A percentile compares a stretch with the other conserved stretches of the same genome.
Conservation (phyloP, 2,888 invertebrate genomes). For the Xanthostigma xanthostigma region DNA sequence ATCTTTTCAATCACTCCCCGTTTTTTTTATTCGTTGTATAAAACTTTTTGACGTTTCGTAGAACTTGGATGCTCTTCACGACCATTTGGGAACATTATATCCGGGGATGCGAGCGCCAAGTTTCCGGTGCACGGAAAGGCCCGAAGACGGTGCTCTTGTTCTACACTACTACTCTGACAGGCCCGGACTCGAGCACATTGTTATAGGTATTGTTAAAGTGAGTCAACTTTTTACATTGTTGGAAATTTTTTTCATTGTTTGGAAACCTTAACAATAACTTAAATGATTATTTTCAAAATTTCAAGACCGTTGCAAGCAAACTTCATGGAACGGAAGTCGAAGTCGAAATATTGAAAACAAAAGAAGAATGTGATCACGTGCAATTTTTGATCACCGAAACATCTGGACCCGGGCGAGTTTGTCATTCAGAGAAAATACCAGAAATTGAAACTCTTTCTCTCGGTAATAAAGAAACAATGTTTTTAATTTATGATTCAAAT, state of each 20-base stretch:
- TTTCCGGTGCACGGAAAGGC: constrained; percentile 83
- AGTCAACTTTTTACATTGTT: constrained; percentile 7
- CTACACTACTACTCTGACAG: constrained; percentile 94
- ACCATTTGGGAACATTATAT: constrained; percentile 84
- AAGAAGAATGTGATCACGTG: constrained; percentile 79
- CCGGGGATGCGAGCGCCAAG: constrained; percentile 93
- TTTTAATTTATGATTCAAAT: not conserved
- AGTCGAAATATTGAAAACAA: constrained; percentile 76
- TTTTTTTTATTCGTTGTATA: not conserved
- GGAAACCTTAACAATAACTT: constrained; percentile 1
- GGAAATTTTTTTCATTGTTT: not conserved
- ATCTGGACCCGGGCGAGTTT: constrained; percentile 46
- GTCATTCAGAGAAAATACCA: constrained; percentile 47
- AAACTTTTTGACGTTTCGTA: constrained; percentile 26
- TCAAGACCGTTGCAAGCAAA: constrained; percentile 81
- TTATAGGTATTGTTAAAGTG: constrained; percentile 94
- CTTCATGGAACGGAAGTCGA: constrained; percentile 87
- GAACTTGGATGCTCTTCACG: constrained; percentile 92
- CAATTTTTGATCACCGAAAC: constrained; percentile 85
- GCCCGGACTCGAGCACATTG: constrained; percentile 86
- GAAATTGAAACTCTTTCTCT: constrained; percentile 57
- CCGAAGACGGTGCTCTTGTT: constrained; percentile 75
- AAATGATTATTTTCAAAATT: constrained; percentile 5
- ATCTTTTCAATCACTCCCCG: not conserved
- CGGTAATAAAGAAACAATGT: constrained; percentile 31